phyloP scores from a whole-genome alignment of 2,888 invertebrate species.

The Netelia fuscicornis region DNA sequence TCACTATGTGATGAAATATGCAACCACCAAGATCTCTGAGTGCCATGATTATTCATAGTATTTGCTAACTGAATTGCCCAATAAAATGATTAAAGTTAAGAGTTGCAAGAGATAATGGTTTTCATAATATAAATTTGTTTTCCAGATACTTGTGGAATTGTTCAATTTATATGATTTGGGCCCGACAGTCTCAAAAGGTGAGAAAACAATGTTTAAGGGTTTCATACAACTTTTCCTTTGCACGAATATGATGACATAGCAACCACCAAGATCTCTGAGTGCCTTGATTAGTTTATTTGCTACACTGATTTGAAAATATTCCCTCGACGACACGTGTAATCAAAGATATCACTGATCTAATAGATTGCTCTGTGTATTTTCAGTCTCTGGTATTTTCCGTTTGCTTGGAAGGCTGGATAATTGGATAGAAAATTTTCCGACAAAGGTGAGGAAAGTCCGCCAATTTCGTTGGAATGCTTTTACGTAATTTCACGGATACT shows the following conservation, averaged over 20 bases:
- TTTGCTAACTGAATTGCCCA: constrained; percentile 74
- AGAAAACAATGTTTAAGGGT: background rate
- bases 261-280: constrained; percentile 86
- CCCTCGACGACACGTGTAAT: background rate
- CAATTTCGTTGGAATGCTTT: constrained; percentile 28
- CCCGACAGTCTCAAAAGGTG: background rate
- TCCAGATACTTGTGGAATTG: background rate
- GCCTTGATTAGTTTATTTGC: constrained; percentile 75
- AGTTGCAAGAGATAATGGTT: background rate
- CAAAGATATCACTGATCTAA: constrained; percentile 2
- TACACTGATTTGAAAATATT: constrained; percentile 59
- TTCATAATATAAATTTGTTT: background rate
- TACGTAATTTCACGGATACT: constrained; percentile 34
- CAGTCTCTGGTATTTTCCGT: constrained; percentile 2
- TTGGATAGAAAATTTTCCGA: background rate
- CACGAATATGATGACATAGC: constrained; percentile 48
- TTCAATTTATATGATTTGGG: background rate
- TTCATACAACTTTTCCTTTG: background rate
- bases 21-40: constrained; percentile 75
- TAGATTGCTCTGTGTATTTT: constrained; percentile 11
- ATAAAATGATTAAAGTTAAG: background rate
- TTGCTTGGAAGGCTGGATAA: background rate
- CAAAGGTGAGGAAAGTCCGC: constrained; percentile 34
- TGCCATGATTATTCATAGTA: constrained; percentile 74
- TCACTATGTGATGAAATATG: constrained; percentile 67